Evolutionary conservation across 2,797 vertebrate species (phyloP), one percentile per base, ranked within the genome.

Genomic region (Rhinichthys osculus): DNA sequence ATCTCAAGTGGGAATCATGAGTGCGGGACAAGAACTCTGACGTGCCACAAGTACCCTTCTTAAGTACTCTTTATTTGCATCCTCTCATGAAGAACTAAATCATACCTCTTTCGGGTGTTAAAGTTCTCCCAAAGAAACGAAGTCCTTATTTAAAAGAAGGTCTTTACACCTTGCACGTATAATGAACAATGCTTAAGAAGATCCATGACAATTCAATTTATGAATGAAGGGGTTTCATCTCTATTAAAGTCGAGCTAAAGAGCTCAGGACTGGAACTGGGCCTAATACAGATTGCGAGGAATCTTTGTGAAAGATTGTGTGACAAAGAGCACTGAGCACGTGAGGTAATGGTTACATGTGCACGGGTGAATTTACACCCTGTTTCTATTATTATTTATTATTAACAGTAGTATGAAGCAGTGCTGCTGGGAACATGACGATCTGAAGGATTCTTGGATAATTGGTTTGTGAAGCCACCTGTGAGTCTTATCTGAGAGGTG

Each of bases 61-160:
- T 71, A 87, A 87, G 84, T 59, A 72, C 70, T 73, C 85, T 90
- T 84, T 59, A 86, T 85, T 81, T 85, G 77, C 52, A 44, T 85
- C 16, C 44, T 72, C 69, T 69, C 40, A 47, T 21, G 69, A 79
- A 78, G 17, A 84, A 78, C 44, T 57, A 70, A 84, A 70, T 69
- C 64, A 57, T 11, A 72, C 30, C 52, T 85, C 76, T 21, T 85
- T 44, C 27, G 27, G 66, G 64, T 38, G 13, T 17, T 62, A 40
- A 85, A 47, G 38, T 83, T 83, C 57, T 83, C 40, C 38, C 66
- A 44, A 23, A 82, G 52, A 82, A 40, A 82, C 14, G 3, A 73
- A 71, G 38, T 78, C 50, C 40, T 59, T 47, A 62, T 72, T 78
- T 54, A 82, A 50, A 38, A 70, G 23, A n/a, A 30, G 21, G 42